Percentiles rank a stretch among this genome's conserved stretches.
These are phyloP conservation scores for Ditula angustiorana DNA, from an alignment of 2,888 invertebrate species.

Conservation along the genomic window DNA sequence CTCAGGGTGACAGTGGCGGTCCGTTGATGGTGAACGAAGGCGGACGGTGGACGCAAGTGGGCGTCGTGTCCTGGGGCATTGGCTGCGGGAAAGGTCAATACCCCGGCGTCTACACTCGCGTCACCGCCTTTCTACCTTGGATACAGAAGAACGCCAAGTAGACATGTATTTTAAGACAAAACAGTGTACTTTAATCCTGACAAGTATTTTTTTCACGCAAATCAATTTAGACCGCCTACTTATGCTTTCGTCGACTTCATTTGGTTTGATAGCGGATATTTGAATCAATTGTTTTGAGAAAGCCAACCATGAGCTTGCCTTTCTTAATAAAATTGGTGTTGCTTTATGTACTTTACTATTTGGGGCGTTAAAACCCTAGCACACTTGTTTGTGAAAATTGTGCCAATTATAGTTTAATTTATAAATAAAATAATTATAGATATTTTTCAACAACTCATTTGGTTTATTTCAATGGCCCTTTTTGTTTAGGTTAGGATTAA, in stretches of 20 bases:
- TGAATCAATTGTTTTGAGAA: conserved; percentile 79
- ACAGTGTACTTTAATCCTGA: conserved; percentile 23
- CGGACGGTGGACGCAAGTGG: conserved; percentile 92
- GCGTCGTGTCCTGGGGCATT: conserved; percentile 96
- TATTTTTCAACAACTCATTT: conserved; percentile 23
- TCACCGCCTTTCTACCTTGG: conserved; percentile 94
- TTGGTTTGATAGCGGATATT: conserved; percentile 13
- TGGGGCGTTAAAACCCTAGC: conserved; percentile 3
- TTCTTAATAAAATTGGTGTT: conserved; percentile 76
- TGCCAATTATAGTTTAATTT: conserved; percentile 34
- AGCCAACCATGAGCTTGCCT: conserved; percentile 75
- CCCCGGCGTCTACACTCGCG: conserved; percentile 95
- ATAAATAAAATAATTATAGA: conserved; percentile 25
- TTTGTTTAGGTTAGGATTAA: conserved; percentile 22
- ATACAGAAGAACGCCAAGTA: conserved; percentile 93
- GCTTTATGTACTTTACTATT: conserved; percentile 7
- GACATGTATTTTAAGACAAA: conserved; percentile 27
- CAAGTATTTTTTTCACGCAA: conserved; percentile 17
- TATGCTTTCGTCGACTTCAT: conserved; percentile 16
- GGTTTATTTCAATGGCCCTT: conserved; percentile 29
- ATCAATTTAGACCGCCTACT: conserved; percentile 22
- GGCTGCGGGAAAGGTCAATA: conserved; percentile 96
- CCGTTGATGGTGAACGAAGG: conserved; percentile 93
- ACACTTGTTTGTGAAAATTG: conserved; percentile 29
- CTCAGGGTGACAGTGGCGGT: conserved; percentile 95